Evolutionary conservation across 2,888 invertebrate species (phyloP), one percentile per base, ranked within the genome.

Genomic region (Coelopa pilipes): DNA sequence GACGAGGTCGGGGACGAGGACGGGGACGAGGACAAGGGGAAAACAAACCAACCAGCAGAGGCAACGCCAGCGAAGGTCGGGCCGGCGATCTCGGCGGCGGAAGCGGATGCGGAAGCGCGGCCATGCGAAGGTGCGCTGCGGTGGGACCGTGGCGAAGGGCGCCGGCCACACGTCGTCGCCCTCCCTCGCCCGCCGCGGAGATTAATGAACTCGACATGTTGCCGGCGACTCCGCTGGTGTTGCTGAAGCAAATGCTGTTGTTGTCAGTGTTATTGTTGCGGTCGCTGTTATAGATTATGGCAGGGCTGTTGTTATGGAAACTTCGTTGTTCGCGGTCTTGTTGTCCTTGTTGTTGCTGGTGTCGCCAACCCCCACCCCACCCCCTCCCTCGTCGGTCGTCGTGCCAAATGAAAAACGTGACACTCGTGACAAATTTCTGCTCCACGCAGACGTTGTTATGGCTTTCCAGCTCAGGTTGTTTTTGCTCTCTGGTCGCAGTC

Each of bases 351-450:
- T n/a, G n/a, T n/a, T n/a, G n/a, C 34, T 63, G n/a, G 7, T 63
- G 17, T 7, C 1, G 46, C 46, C n/a, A n/a, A n/a, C n/a, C n/a
- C n/a, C n/a, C n/a, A n/a, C n/a, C n/a, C n/a, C 34, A 34, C 34
- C 34, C 34, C 17, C 47, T 3, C 65, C 46, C 65, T 19, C 46
- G n/a, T 46, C 2, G 65, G n/a, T 46, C 2, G 65, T 46, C 65
- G 46, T 65, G 45, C 47, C 4, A 47, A 65, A 65, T 65, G 46
- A 65, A 65, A 65, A 65, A 65, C 65, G 65, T 65, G 63, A 63
- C 46, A 63, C 47, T 34, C 17, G 45, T 63, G 15, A 17, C 12
- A 65, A 34, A 47, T 17, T 46, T 21, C 19, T 24, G 57, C 34
- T 34, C 34, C 21, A 59, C 19, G 57, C 57, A 59, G 1, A 59